Percentiles rank a stretch among this genome's conserved stretches.
Conservation (phyloP, 2,888 invertebrate species). For the Griposia aprilina region DNA sequence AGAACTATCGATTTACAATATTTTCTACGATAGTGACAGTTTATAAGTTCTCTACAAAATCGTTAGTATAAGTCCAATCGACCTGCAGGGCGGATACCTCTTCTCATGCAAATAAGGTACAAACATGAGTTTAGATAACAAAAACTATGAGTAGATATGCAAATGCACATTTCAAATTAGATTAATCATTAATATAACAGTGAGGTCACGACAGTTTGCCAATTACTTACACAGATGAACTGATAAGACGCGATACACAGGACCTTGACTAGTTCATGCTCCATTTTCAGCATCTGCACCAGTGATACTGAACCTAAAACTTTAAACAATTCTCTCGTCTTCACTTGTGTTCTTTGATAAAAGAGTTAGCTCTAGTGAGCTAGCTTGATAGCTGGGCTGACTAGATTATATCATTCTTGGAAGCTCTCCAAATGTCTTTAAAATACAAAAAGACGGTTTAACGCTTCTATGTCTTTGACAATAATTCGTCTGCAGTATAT, state of each 20-base stretch:
- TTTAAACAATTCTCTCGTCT: not conserved
- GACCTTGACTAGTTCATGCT: conserved; percentile 56
- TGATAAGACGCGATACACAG: conserved; percentile 47
- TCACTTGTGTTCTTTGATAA: too few species aligned
- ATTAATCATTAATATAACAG: conserved; percentile 33
- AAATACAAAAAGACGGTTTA: not conserved
- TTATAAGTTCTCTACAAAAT: too few species aligned
- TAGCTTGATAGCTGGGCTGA: not conserved
- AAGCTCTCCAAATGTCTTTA: not conserved
- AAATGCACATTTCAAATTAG: conserved; percentile 32
- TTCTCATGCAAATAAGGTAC: not conserved
- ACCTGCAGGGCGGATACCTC: too few species aligned
- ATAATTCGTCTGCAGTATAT: not conserved
- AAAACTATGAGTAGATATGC: not conserved
- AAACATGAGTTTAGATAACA: not conserved
- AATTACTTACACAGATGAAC: conserved; percentile 54
- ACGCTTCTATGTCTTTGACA: not conserved
- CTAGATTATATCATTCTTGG: not conserved
- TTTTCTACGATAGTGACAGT: too few species aligned
- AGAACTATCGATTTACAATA: too few species aligned
- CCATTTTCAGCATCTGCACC: conserved; percentile 46
- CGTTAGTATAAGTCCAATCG: too few species aligned
- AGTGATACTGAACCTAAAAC: not conserved
- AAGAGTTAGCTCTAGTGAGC: not conserved
- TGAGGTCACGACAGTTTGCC: conserved; percentile 52